Base-by-base conservation (phyloP, 2,113 vertebrate species). In the Gavia stellata region DNA sequence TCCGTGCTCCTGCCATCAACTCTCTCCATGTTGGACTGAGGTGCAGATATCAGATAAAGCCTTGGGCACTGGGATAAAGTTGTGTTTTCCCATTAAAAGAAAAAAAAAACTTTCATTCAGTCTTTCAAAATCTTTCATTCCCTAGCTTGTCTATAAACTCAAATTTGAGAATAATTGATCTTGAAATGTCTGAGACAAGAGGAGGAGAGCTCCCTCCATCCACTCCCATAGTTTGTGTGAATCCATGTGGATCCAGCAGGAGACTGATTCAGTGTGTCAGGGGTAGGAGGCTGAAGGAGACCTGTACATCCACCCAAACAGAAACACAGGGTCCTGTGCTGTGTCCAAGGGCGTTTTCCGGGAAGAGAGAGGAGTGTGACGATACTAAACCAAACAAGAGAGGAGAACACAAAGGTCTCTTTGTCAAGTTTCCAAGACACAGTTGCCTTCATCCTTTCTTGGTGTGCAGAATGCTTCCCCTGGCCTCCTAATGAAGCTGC, bases 371-470 rank as follows among this genome's bases (percentile, higher is more conserved):
- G 45, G 73, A 92, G 73, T 67, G 56, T 84, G 89, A 87, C 16
- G 9, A 63, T 59, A 50, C 68, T 85, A 63, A 92, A 91, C 72
- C 61, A 84, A 88, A 81, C 72, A 89, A 86, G 79, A 77, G 87
- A 83, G 53, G 45, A 94, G 81, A 96, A 80, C 36, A 96, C 92
- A 96, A 93, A 96, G 81, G 36, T 90, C 78, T 88, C 91, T 95
- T 94, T 95, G 93, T 93, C 92, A 85, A 33, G 58, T 95, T 73
- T 94, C 93, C 96, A 96, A 95, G 92, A 82, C 77, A 88, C 89
- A 87, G 87, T 90, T 91, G 84, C 96, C 93, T 96, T 91, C 93
- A 33, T 61, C 87, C 90, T 94, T 96, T 93, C 94, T 86, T 92
- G 93, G 75, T 93, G 87, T 14, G 36, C 81, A 92, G 71, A 90